These are phyloP conservation scores for Saccopteryx bilineata DNA, from an alignment of 2,113 vertebrate species.

Conservation along the genomic window DNA sequence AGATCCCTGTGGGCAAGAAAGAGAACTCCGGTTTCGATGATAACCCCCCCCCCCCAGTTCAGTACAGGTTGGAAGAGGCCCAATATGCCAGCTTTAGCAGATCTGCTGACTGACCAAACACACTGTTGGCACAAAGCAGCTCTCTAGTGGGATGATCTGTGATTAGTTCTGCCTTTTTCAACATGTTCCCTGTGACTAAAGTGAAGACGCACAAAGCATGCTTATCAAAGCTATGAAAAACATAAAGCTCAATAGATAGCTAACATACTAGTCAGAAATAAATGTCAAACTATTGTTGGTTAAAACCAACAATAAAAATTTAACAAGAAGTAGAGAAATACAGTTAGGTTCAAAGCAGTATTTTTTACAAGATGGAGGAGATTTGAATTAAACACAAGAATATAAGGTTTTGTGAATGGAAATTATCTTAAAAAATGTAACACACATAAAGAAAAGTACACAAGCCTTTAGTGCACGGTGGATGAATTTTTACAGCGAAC, in stretches of 20 bases:
- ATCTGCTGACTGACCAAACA: neutral
- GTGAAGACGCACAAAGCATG: neutral
- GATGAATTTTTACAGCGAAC: neutral
- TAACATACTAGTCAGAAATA: neutral
- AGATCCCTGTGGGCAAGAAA: neutral
- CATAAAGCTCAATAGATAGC: neutral
- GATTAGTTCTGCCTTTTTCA: neutral
- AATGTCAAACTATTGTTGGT: neutral
- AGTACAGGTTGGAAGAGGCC: neutral
- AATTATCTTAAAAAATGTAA: neutral
- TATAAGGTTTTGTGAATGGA: neutral
- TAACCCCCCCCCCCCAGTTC: neutral
- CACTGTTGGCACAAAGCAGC: neutral
- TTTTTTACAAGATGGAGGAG: neutral
- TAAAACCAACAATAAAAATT: neutral
- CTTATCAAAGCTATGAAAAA: conserved; percentile 2
- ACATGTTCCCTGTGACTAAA: conserved; percentile 4
- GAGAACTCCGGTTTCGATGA: neutral
- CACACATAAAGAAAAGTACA: neutral
- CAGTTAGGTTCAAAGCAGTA: neutral
- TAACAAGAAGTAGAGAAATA: neutral
- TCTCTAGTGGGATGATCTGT: neutral
- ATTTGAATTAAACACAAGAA: neutral
- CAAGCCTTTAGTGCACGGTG: neutral
- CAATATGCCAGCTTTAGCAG: neutral